Evolutionary conservation across 2,113 vertebrate species (phyloP).

Genomic region (Microtus pennsylvanicus): DNA sequence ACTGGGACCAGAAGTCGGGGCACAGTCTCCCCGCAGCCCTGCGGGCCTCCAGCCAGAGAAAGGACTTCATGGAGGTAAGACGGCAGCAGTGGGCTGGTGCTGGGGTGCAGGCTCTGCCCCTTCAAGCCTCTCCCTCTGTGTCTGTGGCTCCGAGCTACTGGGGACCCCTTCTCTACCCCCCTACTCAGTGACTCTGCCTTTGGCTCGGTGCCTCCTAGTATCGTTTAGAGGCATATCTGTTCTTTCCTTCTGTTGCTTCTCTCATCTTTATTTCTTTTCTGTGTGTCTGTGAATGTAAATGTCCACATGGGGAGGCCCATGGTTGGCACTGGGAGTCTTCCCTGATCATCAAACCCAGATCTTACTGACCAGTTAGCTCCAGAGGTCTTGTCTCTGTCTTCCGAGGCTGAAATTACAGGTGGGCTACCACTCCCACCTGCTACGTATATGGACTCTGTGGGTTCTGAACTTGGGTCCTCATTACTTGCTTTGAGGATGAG

Average conservation of each 20-base stretch:
- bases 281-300: not conserved
- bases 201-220: not conserved
- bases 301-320: not conserved
- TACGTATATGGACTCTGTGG: not conserved
- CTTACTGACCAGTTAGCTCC: not conserved
- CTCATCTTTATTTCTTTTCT: not conserved
- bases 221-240: not conserved
- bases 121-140: too few relatives aligned
- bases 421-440: not conserved
- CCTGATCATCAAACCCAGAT: not conserved
- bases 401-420: not conserved
- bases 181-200: not conserved
- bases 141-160: not conserved
- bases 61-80: slow-evolving; percentile 98
- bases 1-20: slow-evolving; percentile 96
- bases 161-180: not conserved
- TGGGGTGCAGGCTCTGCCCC: not conserved
- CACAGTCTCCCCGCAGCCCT: slow-evolving; percentile 92
- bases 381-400: not conserved
- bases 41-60: slow-evolving; percentile 95
- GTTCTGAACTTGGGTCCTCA: not conserved
- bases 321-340: not conserved
- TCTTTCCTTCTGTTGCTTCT: not conserved
- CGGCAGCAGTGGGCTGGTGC: fast-evolving
- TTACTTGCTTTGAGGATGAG: not conserved